Evolutionary conservation across 2,113 vertebrate genomes (phyloP), one percentile per base, ranked within the genome.

Genomic region (Elgaria multicarinata): DNA sequence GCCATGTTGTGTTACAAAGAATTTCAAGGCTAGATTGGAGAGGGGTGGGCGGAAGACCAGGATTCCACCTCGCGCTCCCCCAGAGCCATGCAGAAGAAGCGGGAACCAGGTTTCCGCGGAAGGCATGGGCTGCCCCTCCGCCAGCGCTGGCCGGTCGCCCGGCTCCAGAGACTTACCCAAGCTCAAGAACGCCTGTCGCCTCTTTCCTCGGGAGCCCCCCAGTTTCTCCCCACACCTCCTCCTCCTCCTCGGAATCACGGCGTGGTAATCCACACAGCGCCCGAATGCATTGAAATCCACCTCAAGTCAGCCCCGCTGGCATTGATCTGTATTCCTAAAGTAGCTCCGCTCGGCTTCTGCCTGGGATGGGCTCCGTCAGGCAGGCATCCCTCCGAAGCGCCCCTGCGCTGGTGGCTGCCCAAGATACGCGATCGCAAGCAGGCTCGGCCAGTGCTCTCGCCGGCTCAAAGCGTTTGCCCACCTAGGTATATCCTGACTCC

Each of bases 281-380:
- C 95, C 90, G 14, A 1, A 86, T 90, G 66, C 95, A 87, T 90
- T 87, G 90, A 89, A 46, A 96, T 92, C 92, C 96, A 71, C 94
- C 62, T 76, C 95, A 31, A 87, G 93, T 89, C 89, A 1, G 92
- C 83, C 87, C 90, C 79, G 80, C 90, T 93, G 89, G 92, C 90
- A 95, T 92, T 79, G 93, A 90, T 95, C 95, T 89, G 90, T 95
- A 90, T 95, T 92, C 96, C 94, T 55, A 90, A 71, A 91, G 94
- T 85, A 76, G 89, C 88, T 80, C 90, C 55, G 69, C 86, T 83
- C n/a, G 10, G 58, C 82, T 36, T 75, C 91, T 66, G 20, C 53
- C 66, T 31, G 46, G 88, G 90, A 85, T 55, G 72, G 36, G 78
- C 90, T 22, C 85, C 85, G 82, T 76, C 92, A 24, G 62, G 62